Percentiles rank a stretch among this genome's conserved stretches.
Evolutionary conservation across 2,888 invertebrate species (phyloP).

Genomic region (Macrosoma leucophasiata): DNA sequence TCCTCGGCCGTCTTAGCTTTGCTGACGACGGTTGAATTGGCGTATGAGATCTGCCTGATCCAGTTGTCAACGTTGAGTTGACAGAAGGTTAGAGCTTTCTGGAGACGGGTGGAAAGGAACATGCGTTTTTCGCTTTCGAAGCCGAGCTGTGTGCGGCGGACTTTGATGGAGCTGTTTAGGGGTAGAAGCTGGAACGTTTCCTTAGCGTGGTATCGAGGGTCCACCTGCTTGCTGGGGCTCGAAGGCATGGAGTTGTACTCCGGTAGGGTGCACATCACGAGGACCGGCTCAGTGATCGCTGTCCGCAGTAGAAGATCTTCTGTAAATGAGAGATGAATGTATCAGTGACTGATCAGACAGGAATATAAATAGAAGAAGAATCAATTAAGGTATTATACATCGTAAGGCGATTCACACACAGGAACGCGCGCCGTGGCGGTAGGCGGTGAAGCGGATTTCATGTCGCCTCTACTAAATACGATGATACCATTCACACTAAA

Average conservation of each 20-base stretch:
- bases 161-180: slow-evolving; percentile 52
- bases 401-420: no score
- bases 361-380: no score
- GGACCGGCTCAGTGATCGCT: slow-evolving; percentile 78
- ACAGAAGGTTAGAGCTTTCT: slow-evolving; percentile 79
- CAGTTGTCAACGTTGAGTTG: slow-evolving; percentile 78
- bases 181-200: slow-evolving; percentile 69
- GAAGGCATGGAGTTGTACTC: slow-evolving; percentile 64
- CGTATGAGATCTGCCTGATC: slow-evolving; percentile 77
- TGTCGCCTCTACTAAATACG: no score
- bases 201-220: slow-evolving; percentile 72
- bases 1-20: slow-evolving; percentile 72
- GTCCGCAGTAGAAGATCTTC: slow-evolving; percentile 77
- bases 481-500: no score
- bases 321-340: slow-evolving; percentile 41
- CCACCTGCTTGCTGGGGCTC: slow-evolving; percentile 69
- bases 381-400: no score
- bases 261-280: slow-evolving; percentile 79
- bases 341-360: no score
- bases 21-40: slow-evolving; percentile 51
- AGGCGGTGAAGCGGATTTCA: no score
- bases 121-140: slow-evolving; percentile 78
- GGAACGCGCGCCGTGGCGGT: no score
- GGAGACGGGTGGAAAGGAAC: slow-evolving; percentile 78
- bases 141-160: slow-evolving; percentile 76